Evolutionary conservation across 1,140 invertebrate genomes (phyloP), one percentile per base, ranked within the genome.

Genomic region (Cydia fagiglandana): DNA sequence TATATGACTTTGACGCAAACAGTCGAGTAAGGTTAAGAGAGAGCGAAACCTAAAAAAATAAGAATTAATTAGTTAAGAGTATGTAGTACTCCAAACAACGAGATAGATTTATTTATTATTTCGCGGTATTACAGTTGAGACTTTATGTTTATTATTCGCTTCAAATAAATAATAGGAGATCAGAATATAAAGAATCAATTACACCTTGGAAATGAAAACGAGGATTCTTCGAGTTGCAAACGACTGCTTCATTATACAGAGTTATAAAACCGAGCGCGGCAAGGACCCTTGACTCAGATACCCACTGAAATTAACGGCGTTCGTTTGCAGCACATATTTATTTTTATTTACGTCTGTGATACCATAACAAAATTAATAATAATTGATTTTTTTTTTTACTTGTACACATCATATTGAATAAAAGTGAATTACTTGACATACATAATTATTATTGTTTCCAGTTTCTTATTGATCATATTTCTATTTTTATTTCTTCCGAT

Each of bases 191-290:
- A 38, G 66, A 70, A 70, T 38, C 66, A 70, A 70, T 70, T 70
- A 70, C 34, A 38, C 17, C 66, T 41, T 41, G 66, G 15, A 70
- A 70, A 70, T 70, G 66, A 9, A 70, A 17, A 41, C 38, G 30
- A 38, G 56, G 66, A 70, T 70, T 61, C 66, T 70, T 70, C 66
- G 66, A 5, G 66, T 45, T 70, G 66, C 66, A 70, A 70, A 45
- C 66, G 66, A 17, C 38, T 70, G 15, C 9, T 61, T 70, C 34
- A 70, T 70, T 70, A 70, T 70, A 70, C 66, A 70, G 66, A 30
- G 66, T 45, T 70, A 70, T 70, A 70, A 70, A 70, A 70, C 66
- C 66, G 38, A 70, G 66, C 66, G 66, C 15, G 28, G 66, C n/a
- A 70, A 38, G 66, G 66, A 70, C 66, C 34, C 66, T 70, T 12